Percentiles rank a stretch among this genome's conserved stretches.
Evolutionary conservation across 2,113 vertebrate species (phyloP).

Genomic region (Jacana jacana): DNA sequence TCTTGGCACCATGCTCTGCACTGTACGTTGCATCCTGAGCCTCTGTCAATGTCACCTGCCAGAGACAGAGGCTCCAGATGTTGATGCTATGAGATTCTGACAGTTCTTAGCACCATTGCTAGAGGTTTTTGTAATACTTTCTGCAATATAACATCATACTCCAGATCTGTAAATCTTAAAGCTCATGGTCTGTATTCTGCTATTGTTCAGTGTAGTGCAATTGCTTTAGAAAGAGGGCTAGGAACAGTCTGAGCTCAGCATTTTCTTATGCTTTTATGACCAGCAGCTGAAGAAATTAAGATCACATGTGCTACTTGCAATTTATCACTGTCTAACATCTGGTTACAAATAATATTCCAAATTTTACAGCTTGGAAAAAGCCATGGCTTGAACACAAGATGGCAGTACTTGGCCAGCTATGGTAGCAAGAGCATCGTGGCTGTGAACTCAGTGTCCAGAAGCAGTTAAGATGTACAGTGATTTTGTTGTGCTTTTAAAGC

Average conservation of each 20-base stretch:
- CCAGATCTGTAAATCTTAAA: neutral
- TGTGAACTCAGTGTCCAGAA: neutral
- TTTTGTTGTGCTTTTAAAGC: neutral
- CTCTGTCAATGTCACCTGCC: neutral
- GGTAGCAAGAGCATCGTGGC: neutral
- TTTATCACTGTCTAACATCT: neutral
- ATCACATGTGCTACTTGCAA: neutral
- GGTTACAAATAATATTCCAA: neutral
- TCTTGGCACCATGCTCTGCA: neutral
- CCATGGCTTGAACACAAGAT: constrained; percentile 45
- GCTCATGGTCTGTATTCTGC: neutral
- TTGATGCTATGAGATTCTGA: neutral
- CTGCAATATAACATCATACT: neutral
- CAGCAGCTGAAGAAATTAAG: neutral
- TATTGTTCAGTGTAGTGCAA: neutral
- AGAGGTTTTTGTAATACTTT: neutral
- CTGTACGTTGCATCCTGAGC: neutral
- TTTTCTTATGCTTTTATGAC: neutral
- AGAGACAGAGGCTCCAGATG: neutral
- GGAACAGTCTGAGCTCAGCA: neutral
- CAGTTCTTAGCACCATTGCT: neutral
- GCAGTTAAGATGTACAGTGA: neutral
- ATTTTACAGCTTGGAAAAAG: neutral
- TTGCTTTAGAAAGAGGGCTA: neutral
- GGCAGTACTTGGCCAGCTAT: constrained; percentile 14